Conservation (phyloP, 2,888 invertebrate genomes). For the Drosophila helvetica region DNA sequence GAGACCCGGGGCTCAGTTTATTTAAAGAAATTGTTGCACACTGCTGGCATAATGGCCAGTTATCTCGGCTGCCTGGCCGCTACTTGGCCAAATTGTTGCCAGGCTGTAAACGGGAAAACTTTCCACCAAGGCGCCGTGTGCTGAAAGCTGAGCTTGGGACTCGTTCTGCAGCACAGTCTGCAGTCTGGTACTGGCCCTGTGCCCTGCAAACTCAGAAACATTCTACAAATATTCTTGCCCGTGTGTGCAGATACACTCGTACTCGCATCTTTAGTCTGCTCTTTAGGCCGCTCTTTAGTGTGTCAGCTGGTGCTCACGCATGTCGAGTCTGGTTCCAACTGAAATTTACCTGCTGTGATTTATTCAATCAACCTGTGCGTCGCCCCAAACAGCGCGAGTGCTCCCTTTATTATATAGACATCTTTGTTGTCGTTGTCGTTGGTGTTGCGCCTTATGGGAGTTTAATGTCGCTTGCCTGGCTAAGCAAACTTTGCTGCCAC, state of each 20-base stretch:
- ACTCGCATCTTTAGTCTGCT: not conserved
- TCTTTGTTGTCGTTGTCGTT: slow-evolving; percentile 42
- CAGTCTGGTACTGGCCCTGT: slow-evolving; percentile 18
- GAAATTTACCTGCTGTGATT: slow-evolving; percentile 69
- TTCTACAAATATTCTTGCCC: slow-evolving; percentile 6
- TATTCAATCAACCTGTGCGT: slow-evolving; percentile 75
- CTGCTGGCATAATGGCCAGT: slow-evolving; percentile 70
- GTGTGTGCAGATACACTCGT: slow-evolving; percentile 8
- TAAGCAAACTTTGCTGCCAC: slow-evolving; percentile 65
- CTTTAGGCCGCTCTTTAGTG: not conserved
- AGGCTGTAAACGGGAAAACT: slow-evolving; percentile 60
- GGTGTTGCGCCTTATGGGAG: slow-evolving; percentile 61
- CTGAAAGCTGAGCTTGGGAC: not conserved
- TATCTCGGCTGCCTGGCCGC: slow-evolving; percentile 57
- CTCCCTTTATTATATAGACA: slow-evolving; percentile 74
- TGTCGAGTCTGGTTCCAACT: slow-evolving; percentile 20
- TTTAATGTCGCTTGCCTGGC: slow-evolving; percentile 70
- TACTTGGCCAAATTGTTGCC: slow-evolving; percentile 73
- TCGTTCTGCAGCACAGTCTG: slow-evolving; percentile 1
- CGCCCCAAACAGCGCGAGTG: slow-evolving; percentile 54
- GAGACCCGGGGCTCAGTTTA: slow-evolving; percentile 36
- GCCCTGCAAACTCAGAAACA: slow-evolving; percentile 53
- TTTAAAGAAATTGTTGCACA: slow-evolving; percentile 57
- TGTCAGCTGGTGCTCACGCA: slow-evolving; percentile 40
- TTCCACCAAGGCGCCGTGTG: slow-evolving; percentile 35